Percentiles rank a stretch among this genome's conserved stretches.
Conservation (phyloP, 53 echinoderm and acorn worm species). For the Echinarachnius parma region DNA sequence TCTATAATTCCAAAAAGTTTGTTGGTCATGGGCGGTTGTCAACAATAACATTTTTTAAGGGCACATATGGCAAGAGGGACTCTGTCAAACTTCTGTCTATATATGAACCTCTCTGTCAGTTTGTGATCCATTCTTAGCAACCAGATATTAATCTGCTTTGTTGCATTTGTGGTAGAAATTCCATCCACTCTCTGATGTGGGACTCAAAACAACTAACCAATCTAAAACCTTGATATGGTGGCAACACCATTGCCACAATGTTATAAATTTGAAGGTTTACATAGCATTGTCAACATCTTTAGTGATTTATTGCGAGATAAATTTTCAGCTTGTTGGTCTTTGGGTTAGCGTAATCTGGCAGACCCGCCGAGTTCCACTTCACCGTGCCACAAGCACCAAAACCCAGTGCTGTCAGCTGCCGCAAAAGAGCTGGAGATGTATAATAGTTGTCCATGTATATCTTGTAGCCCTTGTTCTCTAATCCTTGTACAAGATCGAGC, state of each 20-base stretch:
- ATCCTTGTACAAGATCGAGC: conserved; percentile 11
- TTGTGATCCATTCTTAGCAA: conserved; percentile 42
- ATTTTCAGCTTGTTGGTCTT: too few species aligned
- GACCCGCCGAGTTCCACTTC: too few species aligned
- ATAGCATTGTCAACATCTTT: too few species aligned
- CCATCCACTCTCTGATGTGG: conserved; percentile 60
- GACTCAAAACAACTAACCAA: conserved; percentile 52
- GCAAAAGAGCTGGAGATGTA: conserved; percentile 10
- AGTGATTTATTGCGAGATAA: too few species aligned
- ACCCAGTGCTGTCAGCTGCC: not conserved
- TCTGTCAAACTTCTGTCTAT: conserved; percentile 43
- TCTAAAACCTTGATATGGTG: conserved; percentile 59
- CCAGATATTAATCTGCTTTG: conserved; percentile 41
- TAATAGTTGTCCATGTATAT: conserved; percentile 23
- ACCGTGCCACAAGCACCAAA: conserved; percentile 21
- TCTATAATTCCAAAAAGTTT: too few species aligned
- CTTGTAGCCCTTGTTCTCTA: conserved; percentile 21
- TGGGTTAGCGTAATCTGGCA: too few species aligned
- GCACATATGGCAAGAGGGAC: conserved; percentile 48
- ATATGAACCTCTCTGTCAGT: conserved; percentile 25
- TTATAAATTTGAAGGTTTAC: too few species aligned
- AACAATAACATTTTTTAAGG: too few species aligned
- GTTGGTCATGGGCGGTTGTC: too few species aligned
- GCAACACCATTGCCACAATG: too few species aligned
- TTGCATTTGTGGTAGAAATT: conserved; percentile 53